Base-by-base conservation (phyloP, 1,140 invertebrate species). In the Sipha flava region DNA sequence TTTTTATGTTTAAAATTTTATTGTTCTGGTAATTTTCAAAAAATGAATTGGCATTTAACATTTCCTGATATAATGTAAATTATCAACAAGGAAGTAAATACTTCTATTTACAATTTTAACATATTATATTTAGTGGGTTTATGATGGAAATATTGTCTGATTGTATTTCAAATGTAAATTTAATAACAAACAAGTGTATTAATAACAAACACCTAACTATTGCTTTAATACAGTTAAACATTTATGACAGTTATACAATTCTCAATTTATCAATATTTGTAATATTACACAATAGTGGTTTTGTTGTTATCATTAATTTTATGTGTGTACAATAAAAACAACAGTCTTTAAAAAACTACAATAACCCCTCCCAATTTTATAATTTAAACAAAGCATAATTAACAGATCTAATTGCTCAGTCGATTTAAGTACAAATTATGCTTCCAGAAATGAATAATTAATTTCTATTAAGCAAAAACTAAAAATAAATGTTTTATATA, bases 321-420 rank as follows among this genome's bases (percentile, higher is more conserved):
- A 49, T 34, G 23, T 54, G 10, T 34, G 5, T 73, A 75, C 12
- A 54, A 54, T 54, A 37, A 75, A 54, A 75, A 73, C 70, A 75
- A 29, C 70, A 75, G 47, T 75, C 47, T 75, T 66, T 16, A 23
- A 34, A n/a, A 52, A 75, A 34, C 45, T 75, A 75, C 18, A 54
- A 75, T 72, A 31, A 31, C 3, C 23, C 45, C 18, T 49, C n/a
- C 66, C 18, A 7, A 72, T 47, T 31, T 52, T 31, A 72, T 21
- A 72, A 31, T 49, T 49, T 70, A 7, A 43, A 70, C 18, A 26
- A 75, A 70, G 40, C n/a, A 54, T 40, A 73, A 34, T 54, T 54
- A 52, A 52, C 9, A 49, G 2, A 54, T 37, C 18, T 54, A 75
- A 52, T 54, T 75, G 47, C 47, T 75, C 70, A 75, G 70, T 75